Percentiles rank a stretch among this genome's conserved stretches.
These are phyloP conservation scores for Brachylomia viminalis DNA, from an alignment of 2,888 invertebrate genomes.

Conservation along the genomic window DNA sequence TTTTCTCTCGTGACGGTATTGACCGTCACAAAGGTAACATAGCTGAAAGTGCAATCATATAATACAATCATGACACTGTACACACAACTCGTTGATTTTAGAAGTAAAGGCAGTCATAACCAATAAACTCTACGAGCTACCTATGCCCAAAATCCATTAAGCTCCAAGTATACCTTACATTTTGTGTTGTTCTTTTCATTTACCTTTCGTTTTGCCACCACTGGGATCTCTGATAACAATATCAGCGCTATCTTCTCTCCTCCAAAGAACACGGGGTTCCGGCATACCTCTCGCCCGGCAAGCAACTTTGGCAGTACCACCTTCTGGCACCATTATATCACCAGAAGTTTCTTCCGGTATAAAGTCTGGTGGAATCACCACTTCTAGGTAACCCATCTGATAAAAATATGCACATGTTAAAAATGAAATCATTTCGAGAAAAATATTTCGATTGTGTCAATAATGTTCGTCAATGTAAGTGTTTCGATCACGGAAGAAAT, in stretches of 20 bases:
- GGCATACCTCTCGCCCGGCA: conserved; percentile 95
- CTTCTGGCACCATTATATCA: conserved; percentile 96
- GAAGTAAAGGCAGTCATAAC: not conserved
- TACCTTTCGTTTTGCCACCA: conserved; percentile 92
- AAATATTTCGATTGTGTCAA: not conserved
- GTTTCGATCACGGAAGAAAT: not conserved
- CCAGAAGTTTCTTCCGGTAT: conserved; percentile 96
- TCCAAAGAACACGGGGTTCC: conserved; percentile 95
- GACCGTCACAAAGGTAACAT: not conserved
- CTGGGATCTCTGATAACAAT: conserved; percentile 94
- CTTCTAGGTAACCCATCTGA: conserved; percentile 96
- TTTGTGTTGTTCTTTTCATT: too few relatives aligned
- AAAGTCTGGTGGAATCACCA: conserved; percentile 98
- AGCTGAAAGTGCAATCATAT: not conserved
- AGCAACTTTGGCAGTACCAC: conserved; percentile 92
- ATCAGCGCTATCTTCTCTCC: conserved; percentile 95
- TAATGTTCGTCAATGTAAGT: not conserved
- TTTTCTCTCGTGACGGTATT: not conserved
- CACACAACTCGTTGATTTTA: not conserved
- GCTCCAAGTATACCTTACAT: conserved; percentile 39
- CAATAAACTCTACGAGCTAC: not conserved
- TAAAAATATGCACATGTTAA: conserved; percentile 49
- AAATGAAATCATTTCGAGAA: not conserved
- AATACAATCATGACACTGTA: not conserved
- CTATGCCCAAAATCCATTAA: not conserved